Evolutionary conservation across 2,113 vertebrate genomes (phyloP).

Genomic region (Carollia perspicillata): DNA sequence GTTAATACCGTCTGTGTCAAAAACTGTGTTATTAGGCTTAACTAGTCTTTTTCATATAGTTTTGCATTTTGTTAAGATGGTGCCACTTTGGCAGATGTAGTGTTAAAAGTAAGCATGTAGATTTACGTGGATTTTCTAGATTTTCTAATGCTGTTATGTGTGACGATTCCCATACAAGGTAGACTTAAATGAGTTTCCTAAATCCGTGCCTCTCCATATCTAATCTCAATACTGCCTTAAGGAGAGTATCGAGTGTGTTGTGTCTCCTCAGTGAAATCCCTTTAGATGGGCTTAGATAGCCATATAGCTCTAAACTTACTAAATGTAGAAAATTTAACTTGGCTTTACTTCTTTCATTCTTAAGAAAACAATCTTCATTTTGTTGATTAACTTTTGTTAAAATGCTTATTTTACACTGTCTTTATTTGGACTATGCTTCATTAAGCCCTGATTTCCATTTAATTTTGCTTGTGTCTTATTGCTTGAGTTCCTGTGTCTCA

Average conservation of each 20-base stretch:
- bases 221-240: constrained; percentile 44
- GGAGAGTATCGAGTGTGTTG: not conserved
- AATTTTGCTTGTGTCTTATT: constrained; percentile 54
- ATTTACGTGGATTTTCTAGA: not conserved
- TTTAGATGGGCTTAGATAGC: constrained; percentile 14
- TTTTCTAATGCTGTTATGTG: not conserved
- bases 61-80: not conserved
- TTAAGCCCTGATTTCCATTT: constrained; percentile 64
- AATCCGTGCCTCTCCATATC: not conserved
- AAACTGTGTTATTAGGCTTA: not conserved
- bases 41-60: not conserved
- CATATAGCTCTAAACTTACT: constrained; percentile 45
- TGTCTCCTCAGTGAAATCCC: constrained; percentile 40
- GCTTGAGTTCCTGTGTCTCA: constrained; percentile 44
- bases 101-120: not conserved
- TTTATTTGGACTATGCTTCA: constrained; percentile 63
- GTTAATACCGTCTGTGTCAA: not conserved
- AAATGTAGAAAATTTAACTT: constrained; percentile 57
- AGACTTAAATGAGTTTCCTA: constrained; percentile 39
- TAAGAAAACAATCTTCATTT: constrained; percentile 55
- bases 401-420: constrained; percentile 57
- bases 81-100: not conserved
- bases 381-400: constrained; percentile 59
- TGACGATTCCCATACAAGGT: not conserved
- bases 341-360: constrained; percentile 38